Conservation (phyloP, 2,113 vertebrate genomes). For the Hoplias malabaricus region DNA sequence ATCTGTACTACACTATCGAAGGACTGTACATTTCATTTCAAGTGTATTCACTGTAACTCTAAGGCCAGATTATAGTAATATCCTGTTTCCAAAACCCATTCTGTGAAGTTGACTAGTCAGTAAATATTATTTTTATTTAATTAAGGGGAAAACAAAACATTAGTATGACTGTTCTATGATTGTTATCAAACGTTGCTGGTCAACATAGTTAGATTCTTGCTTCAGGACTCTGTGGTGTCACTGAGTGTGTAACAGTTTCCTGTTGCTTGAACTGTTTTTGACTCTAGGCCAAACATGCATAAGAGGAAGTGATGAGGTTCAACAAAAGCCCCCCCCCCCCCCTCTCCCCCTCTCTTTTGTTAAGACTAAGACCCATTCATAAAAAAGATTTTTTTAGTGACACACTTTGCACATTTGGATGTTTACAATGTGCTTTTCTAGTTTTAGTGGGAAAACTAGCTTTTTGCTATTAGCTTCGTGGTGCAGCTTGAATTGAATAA, state of each 20-base stretch:
- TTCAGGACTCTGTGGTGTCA: neutral
- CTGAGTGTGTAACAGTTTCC: constrained; percentile 28
- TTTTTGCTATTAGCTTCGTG: no score
- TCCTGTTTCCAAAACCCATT: neutral
- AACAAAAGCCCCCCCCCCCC: neutral
- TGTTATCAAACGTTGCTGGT: neutral
- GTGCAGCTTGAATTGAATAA: no score
- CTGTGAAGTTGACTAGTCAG: neutral
- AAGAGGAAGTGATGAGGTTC: constrained; percentile 38
- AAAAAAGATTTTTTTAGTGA: neutral
- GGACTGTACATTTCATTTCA: neutral
- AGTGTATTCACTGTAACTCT: neutral
- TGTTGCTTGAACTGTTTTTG: constrained; percentile 16
- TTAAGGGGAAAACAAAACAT: neutral
- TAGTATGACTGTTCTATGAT: neutral
- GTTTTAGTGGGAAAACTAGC: no score
- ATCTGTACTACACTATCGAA: no score
- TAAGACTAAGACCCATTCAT: constrained; percentile 37
- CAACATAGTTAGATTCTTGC: neutral
- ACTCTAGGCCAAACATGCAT: constrained; percentile 1
- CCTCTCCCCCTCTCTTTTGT: constrained; percentile 2
- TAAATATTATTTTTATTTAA: neutral
- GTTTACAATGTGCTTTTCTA: neutral
- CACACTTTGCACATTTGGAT: neutral
- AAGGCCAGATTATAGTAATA: neutral